phyloP scores from a whole-genome alignment of 2,797 vertebrate species.

The Gadopsis bispinosus region DNA sequence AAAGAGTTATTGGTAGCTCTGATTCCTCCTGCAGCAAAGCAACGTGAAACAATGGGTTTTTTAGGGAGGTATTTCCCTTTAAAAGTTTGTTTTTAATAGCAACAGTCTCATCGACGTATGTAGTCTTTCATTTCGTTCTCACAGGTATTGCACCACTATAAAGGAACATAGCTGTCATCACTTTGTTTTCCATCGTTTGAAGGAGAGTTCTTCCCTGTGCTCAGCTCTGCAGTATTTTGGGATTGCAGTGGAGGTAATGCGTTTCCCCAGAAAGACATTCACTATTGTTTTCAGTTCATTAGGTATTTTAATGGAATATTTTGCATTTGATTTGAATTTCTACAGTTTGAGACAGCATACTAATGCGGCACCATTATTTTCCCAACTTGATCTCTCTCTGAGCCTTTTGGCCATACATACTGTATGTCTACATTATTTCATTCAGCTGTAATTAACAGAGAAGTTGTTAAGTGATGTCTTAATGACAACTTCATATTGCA shows the following conservation, averaged over 20 bases:
- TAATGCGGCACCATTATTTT: constrained; percentile 33
- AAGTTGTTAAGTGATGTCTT: constrained; percentile 8
- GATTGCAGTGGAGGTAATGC: constrained; percentile 12
- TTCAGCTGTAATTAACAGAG: constrained; percentile 36
- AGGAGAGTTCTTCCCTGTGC: constrained; percentile 3
- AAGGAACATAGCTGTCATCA: constrained; percentile 26
- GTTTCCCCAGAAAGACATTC: constrained; percentile 43
- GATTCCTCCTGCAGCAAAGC: not conserved
- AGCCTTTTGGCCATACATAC: not conserved
- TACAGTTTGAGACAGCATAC: constrained; percentile 24
- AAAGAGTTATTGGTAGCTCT: not conserved
- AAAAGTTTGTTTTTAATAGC: not conserved
- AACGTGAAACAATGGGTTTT: not conserved
- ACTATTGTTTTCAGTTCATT: constrained; percentile 48
- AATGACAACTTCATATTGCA: constrained; percentile 19
- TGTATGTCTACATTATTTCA: constrained; percentile 22
- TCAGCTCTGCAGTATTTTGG: constrained; percentile 19
- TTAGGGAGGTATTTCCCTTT: not conserved
- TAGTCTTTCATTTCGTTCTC: constrained; percentile 28
- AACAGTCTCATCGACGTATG: not conserved
- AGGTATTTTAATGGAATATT: constrained; percentile 47
- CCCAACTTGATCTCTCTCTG: constrained; percentile 2
- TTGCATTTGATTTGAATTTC: constrained; percentile 53
- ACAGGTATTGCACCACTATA: constrained; percentile 1
- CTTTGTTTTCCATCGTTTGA: constrained; percentile 20